Evolutionary conservation across 1,140 invertebrate genomes (phyloP).

Genomic region (Eulimnadia texana): DNA sequence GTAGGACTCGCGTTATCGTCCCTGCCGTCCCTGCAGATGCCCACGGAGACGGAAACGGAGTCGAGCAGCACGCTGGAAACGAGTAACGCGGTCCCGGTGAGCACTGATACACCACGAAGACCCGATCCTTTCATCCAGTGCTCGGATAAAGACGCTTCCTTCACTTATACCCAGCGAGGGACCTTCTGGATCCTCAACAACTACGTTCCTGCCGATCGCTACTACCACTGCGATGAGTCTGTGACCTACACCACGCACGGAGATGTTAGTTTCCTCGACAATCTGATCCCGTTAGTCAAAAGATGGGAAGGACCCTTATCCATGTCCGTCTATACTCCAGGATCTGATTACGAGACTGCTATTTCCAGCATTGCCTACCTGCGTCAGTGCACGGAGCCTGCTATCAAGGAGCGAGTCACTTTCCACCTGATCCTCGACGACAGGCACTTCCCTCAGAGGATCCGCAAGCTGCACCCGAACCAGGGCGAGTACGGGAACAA

Average conservation of each 20-base stretch:
- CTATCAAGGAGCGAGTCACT: conserved; percentile 57
- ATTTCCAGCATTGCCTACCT: conserved; percentile 50
- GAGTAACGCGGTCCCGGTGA: conserved; percentile 1
- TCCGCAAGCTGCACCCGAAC: conserved; percentile 18
- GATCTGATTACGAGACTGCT: conserved; percentile 46
- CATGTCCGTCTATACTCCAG: conserved; percentile 58
- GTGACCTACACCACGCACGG: conserved; percentile 86
- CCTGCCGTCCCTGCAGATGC: not conserved
- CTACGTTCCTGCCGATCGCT: conserved; percentile 43
- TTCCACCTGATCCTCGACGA: conserved; percentile 76
- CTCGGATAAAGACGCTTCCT: conserved; percentile 5
- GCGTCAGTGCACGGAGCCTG: conserved; percentile 44
- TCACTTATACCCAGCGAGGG: conserved; percentile 46
- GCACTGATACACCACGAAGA: not conserved
- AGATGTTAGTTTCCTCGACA: conserved; percentile 79
- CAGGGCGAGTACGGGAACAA: conserved; percentile 8
- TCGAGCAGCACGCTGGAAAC: conserved; percentile 7
- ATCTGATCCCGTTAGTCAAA: conserved; percentile 64
- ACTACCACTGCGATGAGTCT: conserved; percentile 54
- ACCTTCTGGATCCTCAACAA: conserved; percentile 83
- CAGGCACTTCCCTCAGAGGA: conserved; percentile 57
- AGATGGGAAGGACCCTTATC: conserved; percentile 52
- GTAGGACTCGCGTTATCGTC: not conserved
- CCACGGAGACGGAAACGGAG: conserved; percentile 12
- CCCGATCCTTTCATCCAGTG: conserved; percentile 6